Evolutionary conservation across 1,140 invertebrate genomes (phyloP), one percentile per base, ranked within the genome.

Genomic region (Hestina assimilis): DNA sequence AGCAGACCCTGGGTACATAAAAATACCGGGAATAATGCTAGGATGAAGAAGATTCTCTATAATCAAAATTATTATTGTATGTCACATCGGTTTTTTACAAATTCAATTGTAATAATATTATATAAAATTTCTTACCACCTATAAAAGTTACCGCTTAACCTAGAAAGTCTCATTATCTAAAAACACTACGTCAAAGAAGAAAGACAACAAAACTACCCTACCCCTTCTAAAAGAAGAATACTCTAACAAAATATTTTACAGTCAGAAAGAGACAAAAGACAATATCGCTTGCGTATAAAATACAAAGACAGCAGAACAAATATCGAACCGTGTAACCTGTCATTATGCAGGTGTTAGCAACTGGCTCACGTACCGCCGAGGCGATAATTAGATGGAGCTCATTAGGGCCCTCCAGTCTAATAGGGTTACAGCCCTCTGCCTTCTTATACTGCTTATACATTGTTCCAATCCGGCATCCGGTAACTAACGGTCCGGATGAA

Each of bases 311-410:
- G 12, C 11, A 21, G 17, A 17, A 42, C 29, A 8, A 19, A 14
- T 11, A 50, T 17, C 11, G 46, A 38, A 33, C 50, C 43, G 40
- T 15, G 24, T 40, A 38, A 43, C 35, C 55, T 58, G 55, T 46
- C 59, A 66, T 70, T 64, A 73, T 71, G 52, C 71, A 74, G 71
- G 71, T 74, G 71, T 71, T 74, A 64, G 69, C 63, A 71, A 56
- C 41, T 53, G 55, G 40, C 55, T 60, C 71, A 74, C 71, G 71
- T 74, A 28, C 42, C 23, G 46, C 51, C 41, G 26, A 33, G 61
- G 43, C 41, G 68, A 63, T 71, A 74, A 74, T 74, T 74, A 74
- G 68, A 74, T 74, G 61, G 64, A 53, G 28, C 68, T 74, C 68
- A 69, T 74, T 71, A 74, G 53, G 28, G 41, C 59, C 61, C 63